phyloP scores from a whole-genome alignment of 2,888 invertebrate species.

The Mayetiola destructor region DNA sequence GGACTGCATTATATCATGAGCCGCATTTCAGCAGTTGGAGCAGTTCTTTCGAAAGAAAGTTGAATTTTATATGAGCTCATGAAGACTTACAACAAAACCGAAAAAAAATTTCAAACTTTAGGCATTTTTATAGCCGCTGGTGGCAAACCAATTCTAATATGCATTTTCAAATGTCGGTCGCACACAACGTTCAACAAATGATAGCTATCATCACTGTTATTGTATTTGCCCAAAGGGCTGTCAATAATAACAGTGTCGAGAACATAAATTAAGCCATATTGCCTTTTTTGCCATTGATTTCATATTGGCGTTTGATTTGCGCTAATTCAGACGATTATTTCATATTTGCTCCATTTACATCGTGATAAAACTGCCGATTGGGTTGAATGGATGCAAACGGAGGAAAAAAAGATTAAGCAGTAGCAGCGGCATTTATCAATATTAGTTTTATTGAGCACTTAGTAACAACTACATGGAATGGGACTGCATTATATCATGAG shows the following conservation, averaged over 20 bases:
- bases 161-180: no score
- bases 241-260: neutral
- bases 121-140: slow-evolving; percentile 1
- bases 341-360: neutral
- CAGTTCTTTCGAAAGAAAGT: no score
- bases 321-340: neutral
- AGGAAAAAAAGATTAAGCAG: no score
- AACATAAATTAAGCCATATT: neutral
- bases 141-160: neutral
- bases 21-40: no score
- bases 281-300: no score
- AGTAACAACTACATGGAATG: neutral
- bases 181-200: neutral
- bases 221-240: neutral
- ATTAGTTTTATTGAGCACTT: neutral
- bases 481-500: neutral
- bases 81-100: neutral
- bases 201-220: neutral
- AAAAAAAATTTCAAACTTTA: neutral
- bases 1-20: neutral
- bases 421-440: neutral
- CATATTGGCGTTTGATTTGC: neutral
- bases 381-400: no score
- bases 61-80: neutral
- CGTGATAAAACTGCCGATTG: no score